phyloP scores from a whole-genome alignment of 2,888 invertebrate genomes.

The Metellina segmentata region DNA sequence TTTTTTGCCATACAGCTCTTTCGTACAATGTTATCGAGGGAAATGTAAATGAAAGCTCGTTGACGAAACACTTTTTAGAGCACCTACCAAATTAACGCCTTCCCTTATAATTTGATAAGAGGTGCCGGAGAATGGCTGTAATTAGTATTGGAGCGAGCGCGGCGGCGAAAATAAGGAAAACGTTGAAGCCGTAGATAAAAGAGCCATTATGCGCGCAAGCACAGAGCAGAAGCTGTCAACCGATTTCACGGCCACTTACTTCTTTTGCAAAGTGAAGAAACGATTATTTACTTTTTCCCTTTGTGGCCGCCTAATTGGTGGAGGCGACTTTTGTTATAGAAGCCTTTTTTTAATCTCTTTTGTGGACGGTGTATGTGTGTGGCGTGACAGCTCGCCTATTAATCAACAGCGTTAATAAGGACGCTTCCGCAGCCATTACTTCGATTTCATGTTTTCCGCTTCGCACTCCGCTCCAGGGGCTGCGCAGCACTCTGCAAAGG shows the following conservation, averaged over 20 bases:
- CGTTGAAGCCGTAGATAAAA: conserved; percentile 39
- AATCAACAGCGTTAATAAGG: conserved; percentile 68
- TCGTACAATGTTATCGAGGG: neutral
- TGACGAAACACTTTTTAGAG: conserved; percentile 11
- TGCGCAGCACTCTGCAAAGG: neutral
- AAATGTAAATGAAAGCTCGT: neutral
- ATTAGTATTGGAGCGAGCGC: conserved; percentile 1
- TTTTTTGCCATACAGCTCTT: neutral
- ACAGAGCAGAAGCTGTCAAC: conserved; percentile 60
- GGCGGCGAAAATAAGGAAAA: conserved; percentile 25
- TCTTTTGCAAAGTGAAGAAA: conserved; percentile 62
- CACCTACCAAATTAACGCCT: neutral
- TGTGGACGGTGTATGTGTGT: conserved; percentile 26
- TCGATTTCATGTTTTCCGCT: conserved; percentile 32
- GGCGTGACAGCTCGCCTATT: conserved; percentile 55
- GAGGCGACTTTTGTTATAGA: conserved; percentile 53
- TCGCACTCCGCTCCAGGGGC: neutral
- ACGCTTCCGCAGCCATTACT: conserved; percentile 37
- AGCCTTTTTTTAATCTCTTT: conserved; percentile 42
- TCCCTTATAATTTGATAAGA: conserved; percentile 3
- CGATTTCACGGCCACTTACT: conserved; percentile 69
- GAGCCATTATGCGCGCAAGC: conserved; percentile 62
- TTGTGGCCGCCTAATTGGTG: conserved; percentile 70
- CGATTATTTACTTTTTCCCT: conserved; percentile 71
- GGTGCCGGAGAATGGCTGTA: too few species aligned